Percentiles rank a stretch among this genome's conserved stretches.
Evolutionary conservation across 2,113 vertebrate species (phyloP).

Genomic region (Carassius carassius): DNA sequence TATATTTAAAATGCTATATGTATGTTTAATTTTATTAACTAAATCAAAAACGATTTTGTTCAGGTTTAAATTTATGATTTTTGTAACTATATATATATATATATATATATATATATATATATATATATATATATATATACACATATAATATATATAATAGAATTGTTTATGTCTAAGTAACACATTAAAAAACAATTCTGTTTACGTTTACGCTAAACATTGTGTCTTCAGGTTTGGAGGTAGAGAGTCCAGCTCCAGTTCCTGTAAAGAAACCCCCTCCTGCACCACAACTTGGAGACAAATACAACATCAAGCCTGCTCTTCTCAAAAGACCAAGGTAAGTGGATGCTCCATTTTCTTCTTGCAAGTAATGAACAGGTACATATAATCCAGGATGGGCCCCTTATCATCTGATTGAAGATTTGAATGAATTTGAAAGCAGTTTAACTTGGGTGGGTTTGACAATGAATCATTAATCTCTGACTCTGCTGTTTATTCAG

Average conservation of each 20-base stretch:
- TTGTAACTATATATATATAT: too few relatives aligned
- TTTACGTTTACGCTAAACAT: background rate
- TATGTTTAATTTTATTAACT: too few relatives aligned
- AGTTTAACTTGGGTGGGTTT: background rate
- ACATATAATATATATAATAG: background rate
- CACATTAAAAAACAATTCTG: background rate
- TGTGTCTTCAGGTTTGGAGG: conserved; percentile 80
- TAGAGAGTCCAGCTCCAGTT: conserved; percentile 80
- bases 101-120: too few relatives aligned
- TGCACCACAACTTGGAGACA: conserved; percentile 80
- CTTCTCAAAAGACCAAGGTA: conserved; percentile 89
- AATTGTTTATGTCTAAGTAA: too few relatives aligned
- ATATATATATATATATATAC: too few relatives aligned
- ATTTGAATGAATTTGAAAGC: conserved; percentile 16
- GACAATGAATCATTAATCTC: background rate
- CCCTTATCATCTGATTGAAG: background rate
- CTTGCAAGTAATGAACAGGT: background rate
- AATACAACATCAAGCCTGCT: conserved; percentile 91
- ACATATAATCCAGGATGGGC: background rate
- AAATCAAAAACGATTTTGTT: too few relatives aligned
- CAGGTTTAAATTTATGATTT: background rate
- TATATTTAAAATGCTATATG: too few relatives aligned
- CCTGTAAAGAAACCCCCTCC: conserved; percentile 79
- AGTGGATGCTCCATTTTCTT: background rate
- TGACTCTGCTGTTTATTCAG: conserved; percentile 47